Conservation (phyloP, 1,140 invertebrate genomes). For the Lepidurus apus region DNA sequence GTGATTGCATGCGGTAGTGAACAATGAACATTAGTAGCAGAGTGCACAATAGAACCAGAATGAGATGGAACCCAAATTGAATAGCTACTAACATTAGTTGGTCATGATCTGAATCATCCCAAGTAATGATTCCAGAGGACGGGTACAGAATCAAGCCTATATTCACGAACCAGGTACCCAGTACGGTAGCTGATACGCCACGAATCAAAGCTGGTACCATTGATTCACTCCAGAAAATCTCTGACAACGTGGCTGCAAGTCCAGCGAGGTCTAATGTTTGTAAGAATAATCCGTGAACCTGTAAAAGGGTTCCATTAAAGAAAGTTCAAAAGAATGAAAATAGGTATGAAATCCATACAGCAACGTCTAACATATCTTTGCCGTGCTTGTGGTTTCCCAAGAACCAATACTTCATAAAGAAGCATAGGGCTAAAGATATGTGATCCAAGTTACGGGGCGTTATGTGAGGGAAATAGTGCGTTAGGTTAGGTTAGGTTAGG, state of each 20-base stretch:
- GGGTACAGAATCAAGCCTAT: not conserved
- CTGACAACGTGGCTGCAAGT: not conserved
- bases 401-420: not conserved
- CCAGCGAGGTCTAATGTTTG: not conserved
- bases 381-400: not conserved
- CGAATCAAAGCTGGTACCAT: not conserved
- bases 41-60: not conserved
- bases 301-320: not conserved
- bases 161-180: not conserved
- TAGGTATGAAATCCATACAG: not conserved
- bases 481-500: too few species aligned
- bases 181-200: not conserved
- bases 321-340: not conserved
- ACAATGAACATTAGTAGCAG: not conserved
- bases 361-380: not conserved
- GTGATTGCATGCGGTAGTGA: too few species aligned
- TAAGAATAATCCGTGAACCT: not conserved
- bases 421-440: not conserved
- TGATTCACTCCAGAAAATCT: not conserved
- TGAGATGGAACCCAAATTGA: not conserved
- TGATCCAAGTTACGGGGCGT: not conserved
- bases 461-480: not conserved
- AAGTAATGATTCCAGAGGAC: not conserved
- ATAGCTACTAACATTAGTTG: not conserved
- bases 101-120: not conserved